A percentile compares a stretch with the other conserved stretches of the same genome.
Evolutionary conservation across 2,113 vertebrate species (phyloP).

Genomic region (Eulemur rufifrons): DNA sequence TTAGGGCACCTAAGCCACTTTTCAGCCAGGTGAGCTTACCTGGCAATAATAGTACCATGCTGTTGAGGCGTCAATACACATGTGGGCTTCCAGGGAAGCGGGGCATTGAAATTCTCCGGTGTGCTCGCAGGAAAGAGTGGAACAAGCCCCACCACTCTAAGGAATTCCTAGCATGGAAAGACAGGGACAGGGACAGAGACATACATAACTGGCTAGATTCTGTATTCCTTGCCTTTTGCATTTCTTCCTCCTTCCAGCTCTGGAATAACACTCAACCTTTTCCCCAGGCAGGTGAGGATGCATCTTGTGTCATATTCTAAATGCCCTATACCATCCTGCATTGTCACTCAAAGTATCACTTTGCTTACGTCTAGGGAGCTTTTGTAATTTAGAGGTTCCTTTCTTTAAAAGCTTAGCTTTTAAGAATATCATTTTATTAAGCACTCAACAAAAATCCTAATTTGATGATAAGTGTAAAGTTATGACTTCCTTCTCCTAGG

Average conservation of each 20-base stretch:
- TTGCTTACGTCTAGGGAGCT: neutral
- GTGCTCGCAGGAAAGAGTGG: neutral
- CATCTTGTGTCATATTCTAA: neutral
- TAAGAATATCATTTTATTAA: neutral
- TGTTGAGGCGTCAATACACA: neutral
- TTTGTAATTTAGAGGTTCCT: neutral
- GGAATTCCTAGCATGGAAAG: neutral
- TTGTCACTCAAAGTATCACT: neutral
- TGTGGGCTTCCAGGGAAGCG: neutral
- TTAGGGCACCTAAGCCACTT: neutral
- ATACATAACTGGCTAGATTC: neutral
- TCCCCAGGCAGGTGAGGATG: neutral
- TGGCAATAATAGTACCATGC: neutral
- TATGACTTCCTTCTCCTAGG: neutral
- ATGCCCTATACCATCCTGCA: neutral
- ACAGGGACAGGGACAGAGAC: neutral
- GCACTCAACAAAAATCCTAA: neutral
- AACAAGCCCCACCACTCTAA: neutral
- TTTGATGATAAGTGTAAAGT: neutral
- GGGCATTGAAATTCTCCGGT: neutral
- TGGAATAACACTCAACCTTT: neutral
- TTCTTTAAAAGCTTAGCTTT: neutral
- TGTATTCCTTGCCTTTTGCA: neutral
- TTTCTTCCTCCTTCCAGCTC: neutral
- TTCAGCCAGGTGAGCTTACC: neutral